Evolutionary conservation across 2,797 vertebrate species (phyloP), one percentile per base, ranked within the genome.

Genomic region (Hyperoplus lanceolatus): DNA sequence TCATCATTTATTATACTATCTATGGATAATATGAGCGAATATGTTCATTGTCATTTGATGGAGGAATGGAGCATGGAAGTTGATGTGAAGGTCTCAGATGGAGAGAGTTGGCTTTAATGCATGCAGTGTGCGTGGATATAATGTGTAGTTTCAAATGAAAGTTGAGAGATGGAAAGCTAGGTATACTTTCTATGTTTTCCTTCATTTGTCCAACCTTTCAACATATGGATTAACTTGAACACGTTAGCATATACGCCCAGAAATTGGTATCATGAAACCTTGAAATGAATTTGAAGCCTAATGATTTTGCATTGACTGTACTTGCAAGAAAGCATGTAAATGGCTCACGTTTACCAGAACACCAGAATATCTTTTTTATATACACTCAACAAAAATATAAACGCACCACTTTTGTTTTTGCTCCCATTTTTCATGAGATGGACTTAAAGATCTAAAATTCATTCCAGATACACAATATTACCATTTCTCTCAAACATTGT

Each of bases 31-130:
- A 29, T 29, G 3, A 65, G 46, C 45, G 61, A 43, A 62, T 29
- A 38, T 59, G 65, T 74, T 66, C 41, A 70, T 61, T 59, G 42
- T 53, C 69, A 29, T 29, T 29, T 2, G 49, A 65, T 29, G 6
- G 14, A 42, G 15, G 21, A 71, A 18, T 11, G 13, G 4, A 16
- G 29, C 29, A 63, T 39, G 14, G 62, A 16, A 49, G 15, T 45
- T 54, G 38, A 73, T 59, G 15, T 53, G 9, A 50, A 57, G 43
- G 75, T 54, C 45, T 86, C 69, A 66, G 51, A 69, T 83, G 53
- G 43, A 41, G 41, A 64, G 14, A 16, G 7, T 42, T 46, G 10
- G 41, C 41, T 63, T 71, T 64, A 72, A 49, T 8, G 56, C 48
- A 59, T 15, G 12, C 42, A 21, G 9, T 39, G 54, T 56, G 38